phyloP scores from a whole-genome alignment of 2,113 vertebrate species.

The Salminus brasiliensis region DNA sequence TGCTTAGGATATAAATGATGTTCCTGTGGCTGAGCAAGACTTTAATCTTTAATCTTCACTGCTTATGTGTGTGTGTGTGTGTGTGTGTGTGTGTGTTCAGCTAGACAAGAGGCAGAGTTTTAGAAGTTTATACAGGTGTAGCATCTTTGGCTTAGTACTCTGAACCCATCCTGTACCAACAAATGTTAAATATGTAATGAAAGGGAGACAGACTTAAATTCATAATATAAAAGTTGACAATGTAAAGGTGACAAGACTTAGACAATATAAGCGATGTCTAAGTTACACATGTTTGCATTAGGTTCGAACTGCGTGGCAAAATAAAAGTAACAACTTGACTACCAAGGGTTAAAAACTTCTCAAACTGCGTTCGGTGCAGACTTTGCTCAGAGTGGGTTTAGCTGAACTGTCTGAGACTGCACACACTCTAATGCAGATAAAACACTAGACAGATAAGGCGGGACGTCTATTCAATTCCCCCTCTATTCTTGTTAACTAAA shows the following conservation, averaged over 20 bases:
- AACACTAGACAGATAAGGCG: neutral
- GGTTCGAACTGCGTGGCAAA: no score
- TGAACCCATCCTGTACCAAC: neutral
- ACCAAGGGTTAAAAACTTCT: no score
- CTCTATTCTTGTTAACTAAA: neutral
- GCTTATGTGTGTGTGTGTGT: neutral
- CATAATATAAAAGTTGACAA: no score
- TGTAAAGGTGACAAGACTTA: no score
- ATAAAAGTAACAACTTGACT: neutral
- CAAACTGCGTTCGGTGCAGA: neutral
- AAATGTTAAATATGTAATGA: neutral
- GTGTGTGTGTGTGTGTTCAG: slow-evolving; percentile 4
- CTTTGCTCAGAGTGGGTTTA: neutral
- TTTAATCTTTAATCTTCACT: slow-evolving; percentile 39
- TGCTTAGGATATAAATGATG: slow-evolving; percentile 44
- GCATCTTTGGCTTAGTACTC: neutral
- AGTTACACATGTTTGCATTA: no score
- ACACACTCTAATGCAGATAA: neutral
- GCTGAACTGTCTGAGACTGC: neutral
- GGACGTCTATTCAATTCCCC: neutral
- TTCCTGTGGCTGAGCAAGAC: slow-evolving; percentile 32
- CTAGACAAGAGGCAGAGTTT: neutral
- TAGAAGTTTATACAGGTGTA: neutral
- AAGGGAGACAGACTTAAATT: no score
- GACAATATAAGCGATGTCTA: no score